Conservation (phyloP, 1,140 invertebrate genomes). For the Aphelinus atriplicis region DNA sequence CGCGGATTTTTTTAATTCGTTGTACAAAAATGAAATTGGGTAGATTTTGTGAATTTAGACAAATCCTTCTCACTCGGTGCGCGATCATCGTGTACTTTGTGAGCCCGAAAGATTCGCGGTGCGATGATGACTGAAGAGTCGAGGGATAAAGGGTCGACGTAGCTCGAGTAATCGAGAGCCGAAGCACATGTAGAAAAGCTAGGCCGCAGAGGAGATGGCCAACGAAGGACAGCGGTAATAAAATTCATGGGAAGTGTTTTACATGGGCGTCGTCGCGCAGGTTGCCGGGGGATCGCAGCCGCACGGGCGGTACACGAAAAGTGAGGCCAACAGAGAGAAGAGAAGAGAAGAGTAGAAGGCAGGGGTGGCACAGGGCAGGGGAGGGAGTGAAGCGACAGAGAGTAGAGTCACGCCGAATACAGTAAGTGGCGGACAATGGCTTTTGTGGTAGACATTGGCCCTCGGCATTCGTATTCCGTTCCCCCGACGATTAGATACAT, state of each 20-base stretch:
- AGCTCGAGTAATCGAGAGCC: background rate
- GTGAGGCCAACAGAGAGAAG: constrained; percentile 13
- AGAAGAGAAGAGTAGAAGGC: constrained; percentile 40
- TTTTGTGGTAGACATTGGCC: constrained; percentile 62
- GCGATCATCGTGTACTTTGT: too few species aligned
- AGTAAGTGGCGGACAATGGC: constrained; percentile 65
- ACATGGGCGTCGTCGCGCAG: constrained; percentile 50
- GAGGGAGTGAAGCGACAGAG: constrained; percentile 40
- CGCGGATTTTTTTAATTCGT: too few species aligned
- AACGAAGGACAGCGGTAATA: constrained; percentile 49
- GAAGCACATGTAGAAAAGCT: background rate
- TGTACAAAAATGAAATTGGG: too few species aligned
- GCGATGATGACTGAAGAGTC: too few species aligned
- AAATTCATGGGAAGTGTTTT: constrained; percentile 64
- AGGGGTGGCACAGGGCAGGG: constrained; percentile 42
- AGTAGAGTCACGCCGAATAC: constrained; percentile 58
- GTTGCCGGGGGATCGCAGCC: constrained; percentile 2
- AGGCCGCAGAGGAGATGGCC: background rate
- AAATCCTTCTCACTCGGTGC: too few species aligned
- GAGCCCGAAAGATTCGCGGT: too few species aligned
- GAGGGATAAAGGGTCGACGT: too few species aligned
- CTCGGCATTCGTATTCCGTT: constrained; percentile 57
- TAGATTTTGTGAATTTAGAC: too few species aligned
- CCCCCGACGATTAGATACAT: constrained; percentile 53
- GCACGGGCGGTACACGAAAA: constrained; percentile 28